These are phyloP conservation scores for Nomada hirtipes DNA, from an alignment of 2,888 invertebrate species.

Conservation along the genomic window DNA sequence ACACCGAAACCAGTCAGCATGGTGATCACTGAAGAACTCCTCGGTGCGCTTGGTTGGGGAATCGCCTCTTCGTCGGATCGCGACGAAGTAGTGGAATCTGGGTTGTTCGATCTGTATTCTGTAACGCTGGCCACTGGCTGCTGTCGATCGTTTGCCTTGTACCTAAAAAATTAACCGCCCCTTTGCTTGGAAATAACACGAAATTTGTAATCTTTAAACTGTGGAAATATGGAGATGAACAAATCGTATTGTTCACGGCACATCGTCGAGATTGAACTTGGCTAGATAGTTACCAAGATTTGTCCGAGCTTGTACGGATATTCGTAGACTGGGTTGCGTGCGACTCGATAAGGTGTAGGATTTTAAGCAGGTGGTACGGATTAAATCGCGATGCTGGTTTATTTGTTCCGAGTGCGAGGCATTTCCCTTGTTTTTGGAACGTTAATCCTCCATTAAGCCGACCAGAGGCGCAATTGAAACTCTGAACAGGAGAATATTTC, in stretches of 20 bases:
- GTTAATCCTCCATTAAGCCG: conserved; percentile 20
- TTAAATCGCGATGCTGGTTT: conserved; percentile 6
- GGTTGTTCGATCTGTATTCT: conserved; percentile 33
- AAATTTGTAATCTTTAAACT: background rate
- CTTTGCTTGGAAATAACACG: background rate
- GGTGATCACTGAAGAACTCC: conserved; percentile 81
- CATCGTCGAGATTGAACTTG: conserved; percentile 4
- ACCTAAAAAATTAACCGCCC: background rate
- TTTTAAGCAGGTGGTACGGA: conserved; percentile 8
- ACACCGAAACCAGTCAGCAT: conserved; percentile 86
- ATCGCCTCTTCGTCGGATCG: conserved; percentile 30
- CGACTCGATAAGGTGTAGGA: conserved; percentile 19
- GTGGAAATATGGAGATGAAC: background rate
- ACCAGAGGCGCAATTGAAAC: conserved; percentile 18
- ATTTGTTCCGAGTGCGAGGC: background rate
- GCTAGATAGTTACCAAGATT: conserved; percentile 8
- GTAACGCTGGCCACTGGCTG: conserved; percentile 18
- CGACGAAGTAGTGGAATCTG: conserved; percentile 30
- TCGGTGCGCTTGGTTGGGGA: conserved; percentile 61
- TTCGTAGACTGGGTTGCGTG: conserved; percentile 8
- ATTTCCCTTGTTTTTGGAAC: background rate
- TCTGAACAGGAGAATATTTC: conserved; percentile 37
- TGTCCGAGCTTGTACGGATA: conserved; percentile 22
- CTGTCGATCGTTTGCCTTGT: background rate
- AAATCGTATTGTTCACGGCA: conserved; percentile 4